Conservation (phyloP, 2,888 invertebrate genomes). For the Trisateles emortualis region DNA sequence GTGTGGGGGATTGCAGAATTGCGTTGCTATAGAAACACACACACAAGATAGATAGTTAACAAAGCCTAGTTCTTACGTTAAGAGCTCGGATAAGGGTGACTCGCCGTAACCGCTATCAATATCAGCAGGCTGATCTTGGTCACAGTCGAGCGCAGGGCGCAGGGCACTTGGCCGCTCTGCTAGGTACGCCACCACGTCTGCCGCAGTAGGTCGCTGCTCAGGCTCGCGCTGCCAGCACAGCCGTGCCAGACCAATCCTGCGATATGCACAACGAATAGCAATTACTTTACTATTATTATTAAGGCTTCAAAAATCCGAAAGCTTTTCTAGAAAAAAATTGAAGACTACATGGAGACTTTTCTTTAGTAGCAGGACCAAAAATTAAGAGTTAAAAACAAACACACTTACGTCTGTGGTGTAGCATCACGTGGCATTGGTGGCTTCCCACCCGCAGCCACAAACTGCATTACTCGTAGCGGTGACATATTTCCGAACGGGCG, state of each 20-base stretch:
- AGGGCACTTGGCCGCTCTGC: constrained; percentile 88
- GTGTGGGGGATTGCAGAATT: too few relatives aligned
- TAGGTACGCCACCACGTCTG: constrained; percentile 91
- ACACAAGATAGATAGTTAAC: too few relatives aligned
- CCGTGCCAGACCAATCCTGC: constrained; percentile 86
- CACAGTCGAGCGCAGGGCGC: constrained; percentile 47
- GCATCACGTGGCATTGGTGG: constrained; percentile 88
- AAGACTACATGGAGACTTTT: too few relatives aligned
- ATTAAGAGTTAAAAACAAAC: too few relatives aligned
- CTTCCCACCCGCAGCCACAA: constrained; percentile 89
- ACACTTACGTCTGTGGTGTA: constrained; percentile 52
- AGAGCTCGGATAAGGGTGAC: constrained; percentile 37
- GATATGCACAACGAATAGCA: not conserved
- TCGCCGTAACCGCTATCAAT: constrained; percentile 51
- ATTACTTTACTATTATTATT: too few relatives aligned
- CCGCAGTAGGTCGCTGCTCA: constrained; percentile 90
- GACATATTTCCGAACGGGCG: constrained; percentile 93
- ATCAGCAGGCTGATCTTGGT: constrained; percentile 40
- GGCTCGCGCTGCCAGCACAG: constrained; percentile 92
- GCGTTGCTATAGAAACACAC: too few relatives aligned
- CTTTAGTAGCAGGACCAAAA: too few relatives aligned
- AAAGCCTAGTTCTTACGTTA: constrained; percentile 23
- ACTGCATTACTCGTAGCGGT: constrained; percentile 88
- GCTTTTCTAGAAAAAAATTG: too few relatives aligned
- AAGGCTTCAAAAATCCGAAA: too few relatives aligned